Base-by-base conservation (phyloP, 2,797 vertebrate genomes). In the Sebastes flavidus region DNA sequence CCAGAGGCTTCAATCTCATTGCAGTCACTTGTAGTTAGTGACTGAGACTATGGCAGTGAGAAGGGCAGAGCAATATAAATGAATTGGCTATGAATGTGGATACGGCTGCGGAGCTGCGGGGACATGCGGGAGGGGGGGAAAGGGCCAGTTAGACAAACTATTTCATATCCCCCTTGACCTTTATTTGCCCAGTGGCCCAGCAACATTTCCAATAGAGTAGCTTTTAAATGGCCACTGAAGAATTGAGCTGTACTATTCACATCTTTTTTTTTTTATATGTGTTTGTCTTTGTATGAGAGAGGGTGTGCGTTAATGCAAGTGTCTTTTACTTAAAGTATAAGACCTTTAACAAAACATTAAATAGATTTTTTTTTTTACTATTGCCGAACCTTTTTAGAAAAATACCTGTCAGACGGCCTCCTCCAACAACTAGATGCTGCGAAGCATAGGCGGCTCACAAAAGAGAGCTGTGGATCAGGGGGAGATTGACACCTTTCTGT, bases 151-250 rank as follows among this genome's bases (percentile, higher is more conserved):
- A 94, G 91, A 95, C 92, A 94, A 94, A 94, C 92, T 90, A 89
- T 95, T 95, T 94, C 92, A 93, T 94, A 94, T 93, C 89, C 92
- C 88, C 87, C 88, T 91, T 93, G 94, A 95, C 95, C 94, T 95
- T 95, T 94, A 93, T 94, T 92, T 94, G 93, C 94, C 92, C 93
- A 94, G 78, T 93, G 91, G 91, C 85, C 93, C 89, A 82, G 92
- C 89, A 93, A 91, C 90, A 89, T 93, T 93, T 94, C 81, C 88
- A 88, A 84, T 66, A 85, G 92, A 91, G 81, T 87, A 87, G 85
- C 89, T 93, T 94, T 94, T 94, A 94, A 95, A 94, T 87, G 88
- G 87, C 84, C 80, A 55, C 89, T 92, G 78, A 92, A 93, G 85
- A 91, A 94, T 90, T 76, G 78, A 91, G 87, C 82, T 81, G 85